Base-by-base conservation (phyloP, 2,797 vertebrate genomes). In the Rhinichthys osculus region DNA sequence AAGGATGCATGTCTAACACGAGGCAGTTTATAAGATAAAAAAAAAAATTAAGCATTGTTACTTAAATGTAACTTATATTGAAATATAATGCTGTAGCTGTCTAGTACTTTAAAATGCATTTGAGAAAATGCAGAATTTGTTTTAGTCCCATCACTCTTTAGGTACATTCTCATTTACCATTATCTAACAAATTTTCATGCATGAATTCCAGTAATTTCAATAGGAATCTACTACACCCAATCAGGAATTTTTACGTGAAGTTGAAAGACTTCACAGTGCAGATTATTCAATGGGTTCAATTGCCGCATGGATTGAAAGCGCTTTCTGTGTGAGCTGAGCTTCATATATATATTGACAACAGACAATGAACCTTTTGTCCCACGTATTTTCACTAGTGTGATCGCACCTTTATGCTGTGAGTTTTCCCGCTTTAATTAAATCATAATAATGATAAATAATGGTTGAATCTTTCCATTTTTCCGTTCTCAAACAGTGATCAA, bases 21-120 rank as follows among this genome's bases (percentile, higher is more conserved):
- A 89, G 72, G 38, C 85, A 69, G 73, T 47, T 78, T 78, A 38
- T 16, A 27, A 80, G 40, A 81, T 57, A 27, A 14, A 85, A 42
- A 30, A 14, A 57, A n/a, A 42, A 35, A 52, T 50, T 38, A 83
- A 50, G 42, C 19, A 21, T 62, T 33, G 38, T 52, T 40, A 17
- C 33, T 19, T 67, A 38, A 35, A 17, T 69, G 3, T 69, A 19
- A 35, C 33, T 33, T 67, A 0, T 67, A 35, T 67, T 9, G 14
- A 30, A 67, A 67, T 67, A 35, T 35, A 67, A 67, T 19, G 64
- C 11, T 67, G 30, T 17, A 67, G 11, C n/a, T 14, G n/a, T 30
- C 11, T 30, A 30, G 5, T 14, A 64, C 59, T 64, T 27, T 14
- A 62, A 62, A 62, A 64, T 62, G n/a, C 57, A 59, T n/a, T 59